A percentile compares a stretch with the other conserved stretches of the same genome.
Evolutionary conservation across 2,888 invertebrate species (phyloP).

Genomic region (Drepana falcataria): DNA sequence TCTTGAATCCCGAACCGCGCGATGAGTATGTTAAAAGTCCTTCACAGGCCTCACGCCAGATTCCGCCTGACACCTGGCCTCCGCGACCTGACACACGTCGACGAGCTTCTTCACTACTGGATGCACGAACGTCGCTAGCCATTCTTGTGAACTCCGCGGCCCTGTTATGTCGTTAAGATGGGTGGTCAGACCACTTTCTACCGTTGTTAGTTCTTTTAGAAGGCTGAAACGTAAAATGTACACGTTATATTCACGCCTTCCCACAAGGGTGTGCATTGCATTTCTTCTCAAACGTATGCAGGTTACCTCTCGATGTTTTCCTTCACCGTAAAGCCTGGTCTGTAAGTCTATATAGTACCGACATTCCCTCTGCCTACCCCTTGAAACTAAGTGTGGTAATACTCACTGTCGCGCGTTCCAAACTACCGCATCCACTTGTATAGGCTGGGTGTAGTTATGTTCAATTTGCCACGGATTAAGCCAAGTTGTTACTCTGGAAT

Average conservation of each 20-base stretch:
- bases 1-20: too few relatives aligned
- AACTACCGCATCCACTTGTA: constrained; percentile 76
- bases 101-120: constrained; percentile 57
- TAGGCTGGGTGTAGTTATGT: constrained; percentile 80
- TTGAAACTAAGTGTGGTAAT: not conserved
- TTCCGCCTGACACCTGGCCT: constrained; percentile 11
- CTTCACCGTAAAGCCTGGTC: not conserved
- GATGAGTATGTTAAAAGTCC: not conserved
- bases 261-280: too few relatives aligned
- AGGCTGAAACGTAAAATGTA: constrained; percentile 15
- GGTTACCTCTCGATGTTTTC: too few relatives aligned
- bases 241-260: not conserved
- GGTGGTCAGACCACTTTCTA: constrained; percentile 72
- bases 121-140: constrained; percentile 76
- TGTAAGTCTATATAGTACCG: too few relatives aligned
- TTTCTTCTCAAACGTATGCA: too few relatives aligned
- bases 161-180: constrained; percentile 77
- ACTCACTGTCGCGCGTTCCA: constrained; percentile 80
- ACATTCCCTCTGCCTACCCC: too few relatives aligned
- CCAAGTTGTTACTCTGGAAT: constrained; percentile 81
- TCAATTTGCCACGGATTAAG: constrained; percentile 85
- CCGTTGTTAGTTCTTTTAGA: constrained; percentile 27
- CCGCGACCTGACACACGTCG: constrained; percentile 43
- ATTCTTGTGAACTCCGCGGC: constrained; percentile 79
- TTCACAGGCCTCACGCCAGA: constrained; percentile 22